Base-by-base conservation (phyloP, 2,888 invertebrate species). In the Augochlorella aurata region DNA sequence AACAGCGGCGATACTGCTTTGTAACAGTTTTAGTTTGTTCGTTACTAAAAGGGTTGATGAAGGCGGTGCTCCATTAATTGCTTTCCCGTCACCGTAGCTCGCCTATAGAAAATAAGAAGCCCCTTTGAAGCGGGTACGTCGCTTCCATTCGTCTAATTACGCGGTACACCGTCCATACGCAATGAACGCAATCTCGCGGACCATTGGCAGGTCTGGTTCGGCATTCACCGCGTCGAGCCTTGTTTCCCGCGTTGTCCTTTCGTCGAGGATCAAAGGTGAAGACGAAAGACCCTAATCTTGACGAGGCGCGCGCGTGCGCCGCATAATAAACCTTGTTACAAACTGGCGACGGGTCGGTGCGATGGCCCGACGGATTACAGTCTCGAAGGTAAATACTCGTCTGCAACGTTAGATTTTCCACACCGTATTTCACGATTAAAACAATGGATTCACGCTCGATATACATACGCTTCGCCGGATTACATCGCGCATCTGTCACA, bases 181-280 rank as follows among this genome's bases (percentile, higher is more conserved):
- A 58, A 58, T 58, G 54, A 58, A 58, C 54, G 38, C 38, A 38
- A 38, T 7, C 5, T 10, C 24, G 12, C 14, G 21, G 54, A 58
- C 54, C 54, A 58, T 58, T 14, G 54, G 21, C 54, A 21, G 21
- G 12, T 5, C 21, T 58, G 21, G 54, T 58, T 58, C 54, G 21
- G 21, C 54, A 58, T 58, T 58, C 54, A 38, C 3, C 38, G 16
- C 54, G 21, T 18, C 52, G 63, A 66, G 71, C 67, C 67, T 71
- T 67, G n/a, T 47, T 72, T 71, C 61, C 8, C 49, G 82, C 58
- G 63, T 76, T 73, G 58, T 73, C 76, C 65, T 82, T 81, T 82
- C 70, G 69, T 82, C 73, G 45, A 18, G 29, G 69, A 9, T 82
- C 63, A 75, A 76, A 72, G 65, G 65, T 50, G 75, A 77, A 76